These are phyloP conservation scores for Potamarius usumacintae DNA, from an alignment of 2,113 vertebrate genomes.

Conservation along the genomic window DNA sequence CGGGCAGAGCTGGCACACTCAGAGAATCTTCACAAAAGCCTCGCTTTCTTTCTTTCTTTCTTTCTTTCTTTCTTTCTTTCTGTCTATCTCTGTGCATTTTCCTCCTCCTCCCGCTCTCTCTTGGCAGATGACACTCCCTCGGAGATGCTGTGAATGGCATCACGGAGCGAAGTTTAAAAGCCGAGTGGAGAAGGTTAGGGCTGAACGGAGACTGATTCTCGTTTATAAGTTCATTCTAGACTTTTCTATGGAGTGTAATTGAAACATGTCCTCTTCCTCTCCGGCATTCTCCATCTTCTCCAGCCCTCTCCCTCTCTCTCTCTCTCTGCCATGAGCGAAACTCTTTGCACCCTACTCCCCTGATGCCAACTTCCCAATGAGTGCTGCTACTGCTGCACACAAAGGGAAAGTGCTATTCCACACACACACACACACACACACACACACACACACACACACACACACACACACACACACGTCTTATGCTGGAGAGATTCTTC, in stretches of 20 bases:
- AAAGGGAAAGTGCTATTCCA: slow-evolving; percentile 71
- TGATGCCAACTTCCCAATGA: slow-evolving; percentile 72
- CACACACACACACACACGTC: slow-evolving; percentile 31
- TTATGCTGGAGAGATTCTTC: slow-evolving; percentile 68
- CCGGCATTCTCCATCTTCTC: slow-evolving; percentile 45
- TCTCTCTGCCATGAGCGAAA: slow-evolving; percentile 69
- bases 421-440: slow-evolving; percentile 28
- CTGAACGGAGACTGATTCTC: slow-evolving; percentile 25
- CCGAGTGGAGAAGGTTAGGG: slow-evolving; percentile 52
- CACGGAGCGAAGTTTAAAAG: slow-evolving; percentile 13
- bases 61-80: slow-evolving; percentile 39
- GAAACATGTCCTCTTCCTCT: slow-evolving; percentile 69
- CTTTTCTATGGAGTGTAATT: slow-evolving; percentile 61
- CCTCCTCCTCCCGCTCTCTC: background rate
- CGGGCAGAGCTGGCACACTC: slow-evolving; percentile 80
- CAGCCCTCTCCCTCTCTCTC: slow-evolving; percentile 55
- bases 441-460: slow-evolving; percentile 25
- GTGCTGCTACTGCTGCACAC: slow-evolving; percentile 63
- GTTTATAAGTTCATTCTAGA: slow-evolving; percentile 4
- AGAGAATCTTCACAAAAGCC: slow-evolving; percentile 72
- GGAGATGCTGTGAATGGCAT: background rate
- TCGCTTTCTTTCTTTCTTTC: slow-evolving; percentile 53
- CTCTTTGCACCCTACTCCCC: slow-evolving; percentile 72
- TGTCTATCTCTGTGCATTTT: background rate
- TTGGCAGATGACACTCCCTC: slow-evolving; percentile 12